Evolutionary conservation across 2,113 vertebrate species (phyloP), one percentile per base, ranked within the genome.

Genomic region (Tragelaphus scriptus): DNA sequence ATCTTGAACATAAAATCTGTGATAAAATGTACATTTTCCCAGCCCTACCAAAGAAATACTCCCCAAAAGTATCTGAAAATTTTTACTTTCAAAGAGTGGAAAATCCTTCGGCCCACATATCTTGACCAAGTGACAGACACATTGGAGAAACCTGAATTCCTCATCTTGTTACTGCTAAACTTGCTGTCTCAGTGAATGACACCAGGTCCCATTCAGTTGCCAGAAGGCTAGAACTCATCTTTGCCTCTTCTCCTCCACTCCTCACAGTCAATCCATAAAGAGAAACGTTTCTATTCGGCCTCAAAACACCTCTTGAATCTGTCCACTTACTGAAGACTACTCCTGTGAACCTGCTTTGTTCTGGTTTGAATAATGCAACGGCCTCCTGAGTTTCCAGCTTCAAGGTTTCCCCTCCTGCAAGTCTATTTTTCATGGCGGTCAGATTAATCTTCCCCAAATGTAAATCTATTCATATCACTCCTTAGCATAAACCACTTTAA

Each of bases 381-480:
- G 80, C 61, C 40, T 87, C 5, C 49, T 44, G 40, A 85, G 14
- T 94, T 93, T 89, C 30, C 26, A 88, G 75, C 51, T 86, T 90
- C 77, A 55, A 88, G 10, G 25, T 68, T 86, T 81, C 85, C 26
- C 49, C 36, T 90, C 25, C 25, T 91, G 40, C 5, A 92, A 75
- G 12, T 81, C 85, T 89, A 15, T 81, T 98, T 96, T 90, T 95
- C 53, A 56, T 87, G 25, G 7, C 19, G 68, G 58, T 88, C 44
- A 89, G 47, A 94, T 90, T 94, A 81, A 68, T 97, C 88, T 94
- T 94, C 65, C 44, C 63, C 19, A 95, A 90, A 97, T 88, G 63
- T 93, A 97, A 92, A 96, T 90, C 84, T 90, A 36, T 92, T 95
- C 44, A 58, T 91, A 94, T 86, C 68, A 61, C n/a, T 84, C 32